Conservation (phyloP, 2,797 vertebrate genomes). For the Eurystomus glaucurus region DNA sequence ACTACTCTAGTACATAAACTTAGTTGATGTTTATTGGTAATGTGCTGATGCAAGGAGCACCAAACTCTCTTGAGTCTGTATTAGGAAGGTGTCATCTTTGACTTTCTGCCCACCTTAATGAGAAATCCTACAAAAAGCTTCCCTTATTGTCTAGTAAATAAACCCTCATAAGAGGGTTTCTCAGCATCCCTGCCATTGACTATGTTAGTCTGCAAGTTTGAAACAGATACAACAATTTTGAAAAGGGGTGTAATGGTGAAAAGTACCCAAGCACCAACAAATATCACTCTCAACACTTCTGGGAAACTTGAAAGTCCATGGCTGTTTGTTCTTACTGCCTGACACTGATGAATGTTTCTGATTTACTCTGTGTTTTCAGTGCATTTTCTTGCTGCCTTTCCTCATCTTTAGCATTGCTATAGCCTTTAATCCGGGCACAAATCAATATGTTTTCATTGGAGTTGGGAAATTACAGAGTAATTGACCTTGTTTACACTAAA, state of each 20-base stretch:
- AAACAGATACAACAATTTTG: not conserved
- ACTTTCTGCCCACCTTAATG: not conserved
- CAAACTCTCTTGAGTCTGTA: not conserved
- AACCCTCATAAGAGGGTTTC: not conserved
- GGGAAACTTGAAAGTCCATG: not conserved
- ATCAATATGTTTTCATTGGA: not conserved
- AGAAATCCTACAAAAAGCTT: not conserved
- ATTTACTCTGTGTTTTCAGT: not conserved
- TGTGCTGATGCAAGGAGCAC: not conserved
- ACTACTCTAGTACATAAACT: not conserved
- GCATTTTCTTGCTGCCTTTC: not conserved
- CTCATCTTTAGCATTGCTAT: not conserved
- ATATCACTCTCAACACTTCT: not conserved
- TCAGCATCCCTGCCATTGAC: not conserved
- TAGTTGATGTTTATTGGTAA: not conserved
- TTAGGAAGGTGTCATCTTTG: not conserved
- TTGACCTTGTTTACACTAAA: not conserved
- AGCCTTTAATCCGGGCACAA: not conserved
- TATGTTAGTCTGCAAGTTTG: not conserved
- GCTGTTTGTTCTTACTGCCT: not conserved
- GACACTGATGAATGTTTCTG: not conserved
- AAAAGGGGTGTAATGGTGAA: not conserved
- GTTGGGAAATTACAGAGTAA: not conserved
- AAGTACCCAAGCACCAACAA: not conserved
- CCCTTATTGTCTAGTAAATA: not conserved